Conservation (phyloP, 2,888 invertebrate species). For the Fragum fragum region DNA sequence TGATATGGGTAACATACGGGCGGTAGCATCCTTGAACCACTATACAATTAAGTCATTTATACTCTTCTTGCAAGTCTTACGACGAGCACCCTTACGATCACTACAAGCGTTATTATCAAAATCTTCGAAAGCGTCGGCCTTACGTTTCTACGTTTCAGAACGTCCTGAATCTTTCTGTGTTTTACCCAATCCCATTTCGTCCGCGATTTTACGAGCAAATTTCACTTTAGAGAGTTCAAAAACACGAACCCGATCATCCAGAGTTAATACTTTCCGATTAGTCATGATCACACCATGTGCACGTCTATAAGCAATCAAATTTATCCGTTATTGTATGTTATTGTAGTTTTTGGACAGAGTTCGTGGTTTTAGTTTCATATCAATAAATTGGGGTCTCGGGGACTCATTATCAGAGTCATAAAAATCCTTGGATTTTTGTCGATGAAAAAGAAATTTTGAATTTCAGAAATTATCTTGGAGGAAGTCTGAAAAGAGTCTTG, state of each 20-base stretch:
- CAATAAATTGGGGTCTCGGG: too few species aligned
- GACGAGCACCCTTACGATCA: slow-evolving; percentile 36
- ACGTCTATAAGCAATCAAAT: too few species aligned
- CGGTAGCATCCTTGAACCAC: slow-evolving; percentile 51
- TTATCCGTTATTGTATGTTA: too few species aligned
- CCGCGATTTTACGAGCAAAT: slow-evolving; percentile 51
- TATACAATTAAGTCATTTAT: slow-evolving; percentile 44
- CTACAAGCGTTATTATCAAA: slow-evolving; percentile 44
- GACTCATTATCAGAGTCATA: too few species aligned
- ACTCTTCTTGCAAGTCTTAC: slow-evolving; percentile 44
- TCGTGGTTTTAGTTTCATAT: too few species aligned
- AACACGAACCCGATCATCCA: slow-evolving; percentile 36
- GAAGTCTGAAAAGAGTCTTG: too few species aligned
- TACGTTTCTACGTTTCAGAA: slow-evolving; percentile 59
- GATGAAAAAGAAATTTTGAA: too few species aligned
- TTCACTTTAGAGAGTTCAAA: slow-evolving; percentile 41
- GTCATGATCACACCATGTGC: slow-evolving; percentile 8
- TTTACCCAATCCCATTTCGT: slow-evolving; percentile 58
- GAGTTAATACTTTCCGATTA: slow-evolving; percentile 40
- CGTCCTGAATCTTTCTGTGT: slow-evolving; percentile 55
- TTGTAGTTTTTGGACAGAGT: too few species aligned
- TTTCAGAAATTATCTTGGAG: too few species aligned
- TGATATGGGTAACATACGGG: slow-evolving; percentile 33
- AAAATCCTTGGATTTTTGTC: too few species aligned
- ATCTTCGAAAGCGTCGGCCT: slow-evolving; percentile 46